These are phyloP conservation scores for Thalassoma bifasciatum DNA, from an alignment of 2,113 vertebrate genomes.

Conservation along the genomic window DNA sequence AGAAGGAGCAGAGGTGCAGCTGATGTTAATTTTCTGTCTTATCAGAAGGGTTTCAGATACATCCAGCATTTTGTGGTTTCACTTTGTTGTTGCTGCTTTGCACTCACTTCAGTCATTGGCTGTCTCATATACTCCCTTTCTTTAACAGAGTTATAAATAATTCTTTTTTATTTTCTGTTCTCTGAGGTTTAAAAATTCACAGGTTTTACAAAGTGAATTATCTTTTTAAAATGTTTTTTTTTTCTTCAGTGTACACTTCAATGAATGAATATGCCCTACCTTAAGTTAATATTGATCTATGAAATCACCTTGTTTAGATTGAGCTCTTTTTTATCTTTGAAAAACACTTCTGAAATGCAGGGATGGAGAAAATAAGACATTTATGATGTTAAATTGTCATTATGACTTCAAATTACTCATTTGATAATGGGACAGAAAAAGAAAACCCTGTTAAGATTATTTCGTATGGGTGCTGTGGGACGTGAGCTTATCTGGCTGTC, in stretches of 20 bases:
- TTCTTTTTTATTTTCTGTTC: background rate
- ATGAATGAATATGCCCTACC: too few species aligned
- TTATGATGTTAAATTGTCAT: too few species aligned
- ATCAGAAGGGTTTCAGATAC: background rate
- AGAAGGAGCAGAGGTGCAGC: constrained; percentile 9
- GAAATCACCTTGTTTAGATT: too few species aligned
- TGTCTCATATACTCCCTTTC: background rate
- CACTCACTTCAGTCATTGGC: background rate
- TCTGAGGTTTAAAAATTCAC: background rate
- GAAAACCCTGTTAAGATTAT: too few species aligned
- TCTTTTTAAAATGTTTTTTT: background rate
- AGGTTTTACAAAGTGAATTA: background rate
- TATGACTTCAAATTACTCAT: too few species aligned
- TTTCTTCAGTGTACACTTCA: background rate
- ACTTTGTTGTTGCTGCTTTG: background rate
- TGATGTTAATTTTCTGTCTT: background rate
- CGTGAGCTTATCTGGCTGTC: too few species aligned
- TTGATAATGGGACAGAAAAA: too few species aligned
- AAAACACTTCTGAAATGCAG: too few species aligned
- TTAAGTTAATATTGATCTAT: too few species aligned
- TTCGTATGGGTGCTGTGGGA: too few species aligned
- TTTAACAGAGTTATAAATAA: background rate
- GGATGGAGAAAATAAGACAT: too few species aligned
- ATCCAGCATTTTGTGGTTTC: background rate
- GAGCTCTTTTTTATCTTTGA: too few species aligned